These are phyloP conservation scores for Falco naumanni DNA, from an alignment of 2,797 vertebrate species.

Conservation along the genomic window DNA sequence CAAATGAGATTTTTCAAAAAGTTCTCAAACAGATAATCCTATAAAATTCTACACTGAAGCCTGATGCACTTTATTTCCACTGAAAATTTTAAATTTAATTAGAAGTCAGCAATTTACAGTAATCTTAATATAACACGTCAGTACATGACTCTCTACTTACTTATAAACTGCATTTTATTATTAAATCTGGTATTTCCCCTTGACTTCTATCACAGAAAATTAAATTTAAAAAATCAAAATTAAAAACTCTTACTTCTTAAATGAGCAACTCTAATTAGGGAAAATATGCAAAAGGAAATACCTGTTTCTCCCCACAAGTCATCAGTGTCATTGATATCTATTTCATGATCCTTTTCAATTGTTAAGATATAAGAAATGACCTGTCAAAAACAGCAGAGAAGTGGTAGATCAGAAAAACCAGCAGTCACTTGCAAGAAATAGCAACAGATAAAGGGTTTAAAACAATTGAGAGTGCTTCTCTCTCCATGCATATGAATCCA, in stretches of 20 bases:
- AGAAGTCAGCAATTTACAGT: neutral
- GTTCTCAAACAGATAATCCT: neutral
- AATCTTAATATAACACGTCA: neutral
- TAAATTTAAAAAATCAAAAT: neutral
- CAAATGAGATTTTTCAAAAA: neutral
- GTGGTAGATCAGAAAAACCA: constrained; percentile 15
- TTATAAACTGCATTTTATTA: neutral
- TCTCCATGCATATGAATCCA: neutral
- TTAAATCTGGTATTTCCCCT: neutral
- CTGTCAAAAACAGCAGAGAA: constrained; percentile 77
- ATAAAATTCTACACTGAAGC: neutral
- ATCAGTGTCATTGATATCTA: constrained; percentile 93
- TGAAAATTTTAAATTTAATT: neutral
- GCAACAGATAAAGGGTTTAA: neutral
- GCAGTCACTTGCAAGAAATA: neutral
- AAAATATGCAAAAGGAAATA: constrained; percentile 62
- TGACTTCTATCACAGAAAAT: neutral
- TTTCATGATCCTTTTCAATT: constrained; percentile 83
- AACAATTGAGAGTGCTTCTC: neutral
- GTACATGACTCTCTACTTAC: neutral
- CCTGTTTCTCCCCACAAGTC: constrained; percentile 99
- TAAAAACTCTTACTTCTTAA: neutral
- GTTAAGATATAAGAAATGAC: constrained; percentile 90
- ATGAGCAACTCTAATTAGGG: neutral
- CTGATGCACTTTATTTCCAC: neutral